Base-by-base conservation (phyloP, 2,797 vertebrate genomes). In the Silurus aristotelis region DNA sequence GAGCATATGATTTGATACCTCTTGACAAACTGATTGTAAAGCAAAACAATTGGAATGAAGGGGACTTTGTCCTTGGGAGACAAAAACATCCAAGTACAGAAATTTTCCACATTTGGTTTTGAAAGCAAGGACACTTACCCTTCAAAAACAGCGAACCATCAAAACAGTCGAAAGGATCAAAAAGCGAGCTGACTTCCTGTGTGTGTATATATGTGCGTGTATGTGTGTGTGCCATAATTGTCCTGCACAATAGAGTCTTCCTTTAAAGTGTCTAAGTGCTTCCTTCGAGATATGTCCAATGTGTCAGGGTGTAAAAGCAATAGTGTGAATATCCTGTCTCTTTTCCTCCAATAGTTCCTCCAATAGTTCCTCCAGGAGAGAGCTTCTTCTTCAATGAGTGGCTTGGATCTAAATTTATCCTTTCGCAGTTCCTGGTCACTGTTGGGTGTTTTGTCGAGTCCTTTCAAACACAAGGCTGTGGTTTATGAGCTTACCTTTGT, bases 181-280 rank as follows among this genome's bases (percentile, higher is more conserved):
- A 80, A 78, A 43, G 17, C 60, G 48, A 48, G 31, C 10, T 17
- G 19, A 25, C 78, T 63, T 80, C 78, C 61, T 80, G 60, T 79
- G 77, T 17, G 78, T 48, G 9, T 10, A 7, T 48, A n/a, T 9
- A 7, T 52, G 48, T 60, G 0, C 38, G 56, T 60, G 72, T 56
- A 48, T 56, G 58, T 61, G 58, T 15, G 77, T 4, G 12, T 9
- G 9, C 17, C 75, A 79, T 43, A 58, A 79, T 79, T 64, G 77
- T 80, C 58, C 22, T 48, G 60, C 38, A 80, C 77, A 64, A 80
- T 64, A 80, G 31, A 79, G 43, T 61, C 75, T 61, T 63, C 58
- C 58, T 82, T 82, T 70, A 72, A 70, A 19, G 58, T 79, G 58
- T 64, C 64, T 48, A 80, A 64, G 27, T 80, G 77, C 60, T 80